Base-by-base conservation (phyloP, 1,140 invertebrate genomes). In the Dendroctonus ponderosae region DNA sequence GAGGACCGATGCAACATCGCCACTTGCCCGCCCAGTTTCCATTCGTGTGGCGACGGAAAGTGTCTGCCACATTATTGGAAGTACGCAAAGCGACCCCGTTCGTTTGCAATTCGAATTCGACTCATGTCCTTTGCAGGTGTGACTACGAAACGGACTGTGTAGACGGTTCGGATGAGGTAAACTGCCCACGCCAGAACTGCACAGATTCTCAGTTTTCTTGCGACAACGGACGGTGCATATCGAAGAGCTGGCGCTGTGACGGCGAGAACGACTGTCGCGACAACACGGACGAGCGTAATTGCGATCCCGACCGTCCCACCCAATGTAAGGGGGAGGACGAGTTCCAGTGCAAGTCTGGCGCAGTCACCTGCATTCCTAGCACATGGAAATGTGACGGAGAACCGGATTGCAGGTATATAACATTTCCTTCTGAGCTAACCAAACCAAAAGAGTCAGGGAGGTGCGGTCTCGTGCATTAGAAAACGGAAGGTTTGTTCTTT, bases 141-240 rank as follows among this genome's bases (percentile, higher is more conserved):
- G 85, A 88, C 70, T 82, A 80, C 38, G 81, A 85, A 49, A 75
- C 78, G n/a, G 86, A 88, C 73, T 88, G 86, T 69, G 75, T 72
- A 2, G 86, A 87, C 72, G 82, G 82, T 26, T 82, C 83, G 0
- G 86, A 88, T 74, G 86, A 88, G 73, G 49, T 75, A 5, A 78
- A 82, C 62, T 84, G 82, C 57, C 70, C 73, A 0, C 56, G 51
- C 12, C 71, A 75, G 76, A 82, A 70, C 86, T 91, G 90, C 75
- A 87, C 52, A 90, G 90, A 46, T 83, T 85, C 64, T 7, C 87
- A 91, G 76, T 91, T 91, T 78, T 81, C 81, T 66, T 91, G 89
- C 79, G 83, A 81, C 64, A 88, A 87, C 51, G 90, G 90, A 43
- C 84, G 86, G 65, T 96, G 93, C 77, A 92, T 96, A 70, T 89